These are phyloP conservation scores for Pomacea maculata DNA, from an alignment of 1,140 invertebrate genomes.

Conservation along the genomic window DNA sequence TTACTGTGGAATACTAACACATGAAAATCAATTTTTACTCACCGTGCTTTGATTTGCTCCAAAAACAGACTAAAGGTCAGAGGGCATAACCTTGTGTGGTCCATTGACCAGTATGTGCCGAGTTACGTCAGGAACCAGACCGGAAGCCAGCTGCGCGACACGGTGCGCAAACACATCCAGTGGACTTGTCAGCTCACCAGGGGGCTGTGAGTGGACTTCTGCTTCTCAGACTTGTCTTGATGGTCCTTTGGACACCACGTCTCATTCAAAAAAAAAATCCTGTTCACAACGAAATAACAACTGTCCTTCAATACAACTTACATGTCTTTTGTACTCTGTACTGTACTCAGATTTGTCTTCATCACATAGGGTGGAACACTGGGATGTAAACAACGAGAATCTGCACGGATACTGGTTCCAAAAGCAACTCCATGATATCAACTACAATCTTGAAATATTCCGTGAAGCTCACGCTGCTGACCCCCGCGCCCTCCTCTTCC, in stretches of 20 bases:
- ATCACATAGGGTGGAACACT: slow-evolving; percentile 10
- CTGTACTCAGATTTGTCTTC: no score
- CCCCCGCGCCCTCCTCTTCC: slow-evolving; percentile 39
- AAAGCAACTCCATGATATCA: slow-evolving; percentile 22
- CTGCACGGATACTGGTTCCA: slow-evolving; percentile 44
- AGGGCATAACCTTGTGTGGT: slow-evolving; percentile 54
- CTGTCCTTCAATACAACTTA: no score
- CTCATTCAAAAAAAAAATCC: no score
- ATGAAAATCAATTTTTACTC: neutral
- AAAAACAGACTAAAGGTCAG: slow-evolving; percentile 42
- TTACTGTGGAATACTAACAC: neutral
- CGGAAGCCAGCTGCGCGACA: slow-evolving; percentile 24
- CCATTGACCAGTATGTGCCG: slow-evolving; percentile 25
- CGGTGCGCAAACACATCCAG: slow-evolving; percentile 37
- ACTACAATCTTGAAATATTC: slow-evolving; percentile 48
- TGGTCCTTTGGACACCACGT: no score
- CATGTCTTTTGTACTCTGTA: no score
- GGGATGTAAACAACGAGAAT: slow-evolving; percentile 58
- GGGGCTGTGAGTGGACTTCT: slow-evolving; percentile 38
- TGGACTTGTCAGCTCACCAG: slow-evolving; percentile 36
- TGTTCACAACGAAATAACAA: no score
- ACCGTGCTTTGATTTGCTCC: no score
- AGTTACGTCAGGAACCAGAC: slow-evolving; percentile 36
- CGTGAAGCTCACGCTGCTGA: slow-evolving; percentile 33
- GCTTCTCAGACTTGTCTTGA: no score